These are phyloP conservation scores for Lepidurus couesii DNA, from an alignment of 1,140 invertebrate species.

Conservation along the genomic window DNA sequence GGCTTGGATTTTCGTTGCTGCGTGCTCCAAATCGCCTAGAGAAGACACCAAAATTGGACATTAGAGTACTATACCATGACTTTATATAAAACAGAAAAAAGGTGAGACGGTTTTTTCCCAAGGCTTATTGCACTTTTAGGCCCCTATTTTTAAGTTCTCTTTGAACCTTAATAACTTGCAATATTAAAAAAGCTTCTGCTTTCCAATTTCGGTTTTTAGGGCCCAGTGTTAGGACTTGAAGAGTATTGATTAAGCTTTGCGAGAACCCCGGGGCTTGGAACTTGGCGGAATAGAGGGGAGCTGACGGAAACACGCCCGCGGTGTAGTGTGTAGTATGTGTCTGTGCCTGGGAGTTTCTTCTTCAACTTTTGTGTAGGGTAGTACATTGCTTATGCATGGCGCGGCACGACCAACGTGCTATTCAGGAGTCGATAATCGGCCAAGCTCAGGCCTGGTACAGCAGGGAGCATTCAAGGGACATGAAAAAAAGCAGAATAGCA, in stretches of 20 bases:
- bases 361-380: not conserved
- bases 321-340: not conserved
- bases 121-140: not conserved
- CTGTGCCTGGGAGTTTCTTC: not conserved
- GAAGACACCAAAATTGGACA: not conserved
- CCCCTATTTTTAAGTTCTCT: not conserved
- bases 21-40: slow-evolving; percentile 50
- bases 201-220: not conserved
- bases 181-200: not conserved
- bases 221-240: not conserved
- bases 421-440: not conserved
- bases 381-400: not conserved
- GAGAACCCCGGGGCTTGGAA: not conserved
- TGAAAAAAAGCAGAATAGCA: not conserved
- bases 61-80: not conserved
- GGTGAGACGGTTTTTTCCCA: no score
- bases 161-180: not conserved
- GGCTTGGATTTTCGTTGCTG: slow-evolving; percentile 62
- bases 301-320: not conserved
- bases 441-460: not conserved
- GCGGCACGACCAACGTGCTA: not conserved
- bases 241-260: slow-evolving; percentile 1
- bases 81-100: not conserved
- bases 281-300: not conserved
- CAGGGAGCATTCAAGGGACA: not conserved